Evolutionary conservation across 2,797 vertebrate species (phyloP).

Genomic region (Varecia variegata): DNA sequence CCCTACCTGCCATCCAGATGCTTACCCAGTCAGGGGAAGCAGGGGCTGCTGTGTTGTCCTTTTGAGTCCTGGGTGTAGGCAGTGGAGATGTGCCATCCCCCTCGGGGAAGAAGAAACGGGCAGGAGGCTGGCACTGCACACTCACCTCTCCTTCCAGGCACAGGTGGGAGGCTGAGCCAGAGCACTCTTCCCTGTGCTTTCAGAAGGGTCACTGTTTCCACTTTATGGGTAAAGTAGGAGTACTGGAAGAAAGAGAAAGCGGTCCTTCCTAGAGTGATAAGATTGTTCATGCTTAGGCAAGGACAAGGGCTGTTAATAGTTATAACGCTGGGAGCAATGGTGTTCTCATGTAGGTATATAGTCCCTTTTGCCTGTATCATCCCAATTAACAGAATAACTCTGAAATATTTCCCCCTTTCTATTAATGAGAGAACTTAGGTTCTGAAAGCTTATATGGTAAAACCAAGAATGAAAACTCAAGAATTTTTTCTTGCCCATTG

Average conservation of each 20-base stretch:
- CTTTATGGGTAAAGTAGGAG: too few species aligned
- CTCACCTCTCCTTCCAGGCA: neutral
- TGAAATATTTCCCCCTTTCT: neutral
- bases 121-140: too few species aligned
- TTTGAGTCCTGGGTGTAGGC: neutral
- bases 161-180: neutral
- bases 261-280: neutral
- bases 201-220: neutral
- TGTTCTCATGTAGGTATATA: rapidly evolving
- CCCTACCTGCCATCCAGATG: rapidly evolving
- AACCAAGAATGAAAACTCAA: neutral
- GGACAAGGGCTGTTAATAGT: neutral
- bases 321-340: rapidly evolving
- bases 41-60: neutral
- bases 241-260: neutral
- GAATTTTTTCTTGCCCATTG: too few species aligned
- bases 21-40: neutral
- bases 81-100: neutral
- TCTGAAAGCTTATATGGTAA: neutral
- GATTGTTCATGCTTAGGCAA: neutral
- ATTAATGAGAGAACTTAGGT: too few species aligned
- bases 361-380: too few species aligned
- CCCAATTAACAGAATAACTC: neutral
- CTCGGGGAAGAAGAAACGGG: neutral
- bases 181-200: neutral